These are phyloP conservation scores for Capromys pilorides DNA, from an alignment of 2,797 vertebrate genomes.

Conservation along the genomic window DNA sequence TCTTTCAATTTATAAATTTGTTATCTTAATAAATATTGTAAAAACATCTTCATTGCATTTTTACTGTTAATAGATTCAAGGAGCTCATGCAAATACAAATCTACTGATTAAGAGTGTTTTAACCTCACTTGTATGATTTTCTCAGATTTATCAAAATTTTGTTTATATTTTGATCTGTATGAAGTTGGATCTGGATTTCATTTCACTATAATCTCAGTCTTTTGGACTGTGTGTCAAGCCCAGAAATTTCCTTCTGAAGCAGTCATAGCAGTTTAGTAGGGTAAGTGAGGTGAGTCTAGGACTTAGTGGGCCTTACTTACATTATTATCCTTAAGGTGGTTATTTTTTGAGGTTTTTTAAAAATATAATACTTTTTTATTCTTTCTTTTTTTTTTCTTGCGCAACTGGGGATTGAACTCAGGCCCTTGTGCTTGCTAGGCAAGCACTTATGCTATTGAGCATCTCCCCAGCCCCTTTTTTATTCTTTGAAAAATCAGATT, in stretches of 20 bases:
- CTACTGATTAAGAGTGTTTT: conserved; percentile 73
- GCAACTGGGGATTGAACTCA: too few relatives aligned
- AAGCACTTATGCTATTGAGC: too few relatives aligned
- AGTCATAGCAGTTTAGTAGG: conserved; percentile 40
- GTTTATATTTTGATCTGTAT: conserved; percentile 64
- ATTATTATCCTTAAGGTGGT: conserved; percentile 53
- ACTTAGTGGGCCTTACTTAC: conserved; percentile 46
- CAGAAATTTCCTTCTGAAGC: conserved; percentile 59
- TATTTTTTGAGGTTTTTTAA: conserved; percentile 70
- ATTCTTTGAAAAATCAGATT: conserved; percentile 32
- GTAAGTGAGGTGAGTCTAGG: conserved; percentile 35
- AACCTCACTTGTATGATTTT: conserved; percentile 78
- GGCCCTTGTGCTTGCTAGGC: too few relatives aligned
- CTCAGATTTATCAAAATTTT: conserved; percentile 77
- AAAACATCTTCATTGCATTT: conserved; percentile 85
- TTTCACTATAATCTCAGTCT: background rate
- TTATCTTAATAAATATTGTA: conserved; percentile 90
- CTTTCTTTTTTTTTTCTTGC: background rate
- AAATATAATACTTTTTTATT: conserved; percentile 28
- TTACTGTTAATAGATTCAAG: conserved; percentile 78
- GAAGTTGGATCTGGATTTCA: conserved; percentile 6
- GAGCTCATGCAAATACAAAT: conserved; percentile 80
- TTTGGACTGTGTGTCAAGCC: conserved; percentile 54
- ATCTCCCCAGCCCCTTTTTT: background rate
- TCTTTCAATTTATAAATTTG: conserved; percentile 89